Evolutionary conservation across 1,140 invertebrate genomes (phyloP).

Genomic region (Aphelenchoides fujianensis): DNA sequence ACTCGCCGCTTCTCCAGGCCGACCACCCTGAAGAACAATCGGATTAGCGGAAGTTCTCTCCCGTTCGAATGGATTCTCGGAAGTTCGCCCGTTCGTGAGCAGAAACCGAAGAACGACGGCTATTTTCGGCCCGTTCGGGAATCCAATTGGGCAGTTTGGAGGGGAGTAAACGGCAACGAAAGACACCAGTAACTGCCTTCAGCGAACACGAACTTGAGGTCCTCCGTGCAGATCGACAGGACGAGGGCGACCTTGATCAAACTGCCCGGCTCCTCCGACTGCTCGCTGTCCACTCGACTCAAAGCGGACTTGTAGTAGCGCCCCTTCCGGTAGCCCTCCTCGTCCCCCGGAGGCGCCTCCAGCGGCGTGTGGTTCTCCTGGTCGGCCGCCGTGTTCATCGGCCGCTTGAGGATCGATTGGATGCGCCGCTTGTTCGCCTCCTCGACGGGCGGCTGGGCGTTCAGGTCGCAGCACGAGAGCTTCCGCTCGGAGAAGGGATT

Average conservation of each 20-base stretch:
- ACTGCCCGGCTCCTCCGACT: neutral
- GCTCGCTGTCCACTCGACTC: neutral
- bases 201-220: neutral
- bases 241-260: neutral
- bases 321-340: too few relatives aligned
- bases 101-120: neutral
- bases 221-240: neutral
- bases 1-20: conserved; percentile 3
- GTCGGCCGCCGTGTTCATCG: neutral
- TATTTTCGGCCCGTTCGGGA: too few relatives aligned
- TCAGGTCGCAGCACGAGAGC: too few relatives aligned
- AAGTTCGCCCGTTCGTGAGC: neutral
- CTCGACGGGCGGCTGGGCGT: too few relatives aligned
- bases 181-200: neutral
- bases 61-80: neutral
- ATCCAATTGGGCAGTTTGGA: neutral
- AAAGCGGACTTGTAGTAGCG: too few relatives aligned
- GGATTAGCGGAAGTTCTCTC: too few relatives aligned
- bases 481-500: too few relatives aligned
- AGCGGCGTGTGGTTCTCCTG: neutral
- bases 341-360: neutral
- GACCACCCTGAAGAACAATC: neutral
- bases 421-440: too few relatives aligned
- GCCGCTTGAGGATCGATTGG: conserved; percentile 1
- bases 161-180: neutral